A percentile compares a stretch with the other conserved stretches of the same genome.
Conservation (phyloP, 2,888 invertebrate species). For the Lutraria lutraria region DNA sequence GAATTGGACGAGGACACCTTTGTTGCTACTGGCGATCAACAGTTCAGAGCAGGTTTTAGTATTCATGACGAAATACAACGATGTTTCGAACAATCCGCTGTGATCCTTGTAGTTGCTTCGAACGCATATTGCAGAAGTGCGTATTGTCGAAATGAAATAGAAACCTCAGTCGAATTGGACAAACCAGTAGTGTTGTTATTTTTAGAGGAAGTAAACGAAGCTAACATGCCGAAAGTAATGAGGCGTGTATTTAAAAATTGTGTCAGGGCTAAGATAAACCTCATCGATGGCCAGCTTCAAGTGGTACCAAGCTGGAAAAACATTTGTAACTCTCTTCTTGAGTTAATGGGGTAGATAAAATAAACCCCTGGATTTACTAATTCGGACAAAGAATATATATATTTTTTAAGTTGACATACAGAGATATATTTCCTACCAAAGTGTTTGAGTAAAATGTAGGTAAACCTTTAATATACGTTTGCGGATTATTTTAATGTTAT, state of each 20-base stretch:
- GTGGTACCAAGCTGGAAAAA: conserved; percentile 10
- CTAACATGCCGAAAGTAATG: not conserved
- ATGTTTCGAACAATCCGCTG: not conserved
- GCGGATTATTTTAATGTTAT: too few species aligned
- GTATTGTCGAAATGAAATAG: conserved; percentile 25
- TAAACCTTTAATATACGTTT: too few species aligned
- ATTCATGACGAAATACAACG: conserved; percentile 14
- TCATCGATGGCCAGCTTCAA: not conserved
- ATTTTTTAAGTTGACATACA: too few species aligned
- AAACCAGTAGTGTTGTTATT: conserved; percentile 9
- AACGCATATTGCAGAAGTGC: not conserved
- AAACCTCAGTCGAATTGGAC: conserved; percentile 1
- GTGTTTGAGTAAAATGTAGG: too few species aligned
- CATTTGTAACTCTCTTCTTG: conserved; percentile 17
- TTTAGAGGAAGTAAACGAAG: conserved; percentile 5
- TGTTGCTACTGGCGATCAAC: conserved; percentile 6
- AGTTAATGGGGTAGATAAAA: not conserved
- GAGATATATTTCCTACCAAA: too few species aligned
- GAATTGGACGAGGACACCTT: not conserved
- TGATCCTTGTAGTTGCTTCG: not conserved
- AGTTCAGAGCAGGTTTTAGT: not conserved
- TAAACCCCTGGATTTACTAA: not conserved
- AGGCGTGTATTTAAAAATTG: not conserved
- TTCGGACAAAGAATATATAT: too few species aligned
- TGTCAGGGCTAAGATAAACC: not conserved